Evolutionary conservation across 2,113 vertebrate species (phyloP).

Genomic region (Nothoprocta pentlandii): DNA sequence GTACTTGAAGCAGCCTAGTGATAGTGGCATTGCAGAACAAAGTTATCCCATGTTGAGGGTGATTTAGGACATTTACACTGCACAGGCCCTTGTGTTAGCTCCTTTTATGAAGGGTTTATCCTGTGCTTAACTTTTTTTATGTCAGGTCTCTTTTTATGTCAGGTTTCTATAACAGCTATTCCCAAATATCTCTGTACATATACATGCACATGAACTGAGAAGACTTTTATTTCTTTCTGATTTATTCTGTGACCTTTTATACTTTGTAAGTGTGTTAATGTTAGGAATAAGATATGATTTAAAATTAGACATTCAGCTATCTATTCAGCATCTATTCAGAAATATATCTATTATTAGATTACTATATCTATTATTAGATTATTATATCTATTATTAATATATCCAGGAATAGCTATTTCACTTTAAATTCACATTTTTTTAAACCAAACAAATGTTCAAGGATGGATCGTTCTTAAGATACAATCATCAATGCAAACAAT

Average conservation of each 20-base stretch:
- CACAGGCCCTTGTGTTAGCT: not conserved
- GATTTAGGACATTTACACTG: not conserved
- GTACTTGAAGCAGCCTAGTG: not conserved
- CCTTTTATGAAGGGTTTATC: not conserved
- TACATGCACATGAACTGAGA: not conserved
- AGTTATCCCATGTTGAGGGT: not conserved
- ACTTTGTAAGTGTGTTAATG: not conserved
- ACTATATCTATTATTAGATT: no score
- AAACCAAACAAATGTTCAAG: not conserved
- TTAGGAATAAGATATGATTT: constrained; percentile 1
- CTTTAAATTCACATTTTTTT: not conserved
- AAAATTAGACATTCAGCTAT: not conserved
- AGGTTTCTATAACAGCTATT: not conserved
- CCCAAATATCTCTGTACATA: accelerated
- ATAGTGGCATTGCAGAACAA: not conserved
- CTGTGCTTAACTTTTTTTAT: not conserved
- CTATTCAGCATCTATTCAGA: not conserved
- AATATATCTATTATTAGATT: no score
- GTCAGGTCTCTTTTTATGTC: not conserved
- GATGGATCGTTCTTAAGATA: not conserved
- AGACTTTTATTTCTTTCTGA: not conserved
- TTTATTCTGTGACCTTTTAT: not conserved
- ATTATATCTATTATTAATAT: no score
- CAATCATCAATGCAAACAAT: not conserved
- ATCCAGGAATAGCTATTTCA: not conserved